Percentiles rank a stretch among this genome's conserved stretches.
Conservation (phyloP, 2,113 vertebrate species). For the Chascanopsetta lugubris region DNA sequence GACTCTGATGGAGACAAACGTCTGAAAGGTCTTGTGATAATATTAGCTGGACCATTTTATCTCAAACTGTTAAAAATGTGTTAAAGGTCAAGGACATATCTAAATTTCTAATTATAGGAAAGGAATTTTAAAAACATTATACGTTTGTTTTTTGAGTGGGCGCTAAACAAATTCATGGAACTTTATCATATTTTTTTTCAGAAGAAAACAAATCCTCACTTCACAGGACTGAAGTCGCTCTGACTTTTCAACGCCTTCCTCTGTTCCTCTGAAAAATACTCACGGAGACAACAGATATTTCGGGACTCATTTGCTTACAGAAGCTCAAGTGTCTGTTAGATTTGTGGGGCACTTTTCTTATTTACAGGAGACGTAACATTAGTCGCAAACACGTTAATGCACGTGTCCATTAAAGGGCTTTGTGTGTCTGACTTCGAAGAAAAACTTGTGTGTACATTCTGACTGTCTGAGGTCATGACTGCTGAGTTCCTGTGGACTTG, state of each 20-base stretch:
- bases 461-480: slow-evolving; percentile 43
- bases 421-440: slow-evolving; percentile 8
- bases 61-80: no score
- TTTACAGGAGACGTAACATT: slow-evolving; percentile 12
- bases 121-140: no score
- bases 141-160: no score
- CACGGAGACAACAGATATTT: background rate
- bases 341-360: background rate
- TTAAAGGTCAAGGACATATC: no score
- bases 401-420: slow-evolving; percentile 10
- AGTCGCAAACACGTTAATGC: background rate
- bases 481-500: slow-evolving; percentile 25
- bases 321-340: background rate
- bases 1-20: background rate
- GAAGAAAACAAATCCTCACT: no score
- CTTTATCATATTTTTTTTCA: no score
- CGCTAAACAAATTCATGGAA: no score
- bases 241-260: no score
- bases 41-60: no score
- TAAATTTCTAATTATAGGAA: no score
- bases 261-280: no score
- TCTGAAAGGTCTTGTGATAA: background rate
- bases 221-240: background rate
- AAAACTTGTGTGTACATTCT: slow-evolving; percentile 38
- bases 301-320: background rate